Evolutionary conservation across 2,113 vertebrate genomes (phyloP).

Genomic region (Aphelocoma coerulescens): DNA sequence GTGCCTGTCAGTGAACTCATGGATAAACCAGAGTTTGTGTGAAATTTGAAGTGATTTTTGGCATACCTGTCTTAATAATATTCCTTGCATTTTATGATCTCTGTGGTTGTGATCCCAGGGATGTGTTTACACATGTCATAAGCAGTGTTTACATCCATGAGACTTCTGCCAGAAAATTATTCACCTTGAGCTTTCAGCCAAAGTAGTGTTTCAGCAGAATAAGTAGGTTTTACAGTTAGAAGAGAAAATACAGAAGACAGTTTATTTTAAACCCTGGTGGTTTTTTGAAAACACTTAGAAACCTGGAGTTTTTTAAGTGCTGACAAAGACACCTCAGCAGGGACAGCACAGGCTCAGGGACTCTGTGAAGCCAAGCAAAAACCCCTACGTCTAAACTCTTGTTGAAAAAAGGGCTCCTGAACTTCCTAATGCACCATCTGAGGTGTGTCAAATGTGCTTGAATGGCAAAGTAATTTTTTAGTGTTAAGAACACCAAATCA

Average conservation of each 20-base stretch:
- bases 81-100: background rate
- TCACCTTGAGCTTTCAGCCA: background rate
- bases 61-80: background rate
- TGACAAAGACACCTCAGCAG: background rate
- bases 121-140: background rate
- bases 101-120: background rate
- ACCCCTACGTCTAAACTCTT: background rate
- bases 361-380: background rate
- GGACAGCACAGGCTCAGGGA: background rate
- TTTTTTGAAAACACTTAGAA: background rate
- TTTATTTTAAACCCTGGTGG: background rate
- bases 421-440: background rate
- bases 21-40: background rate
- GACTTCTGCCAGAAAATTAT: background rate
- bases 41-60: background rate
- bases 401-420: background rate
- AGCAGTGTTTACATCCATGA: background rate
- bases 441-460: background rate
- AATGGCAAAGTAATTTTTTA: background rate
- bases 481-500: background rate
- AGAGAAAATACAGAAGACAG: background rate
- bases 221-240: background rate
- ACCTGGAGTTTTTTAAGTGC: background rate
- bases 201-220: background rate
- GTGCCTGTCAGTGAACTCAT: background rate